Evolutionary conservation across 2,113 vertebrate genomes (phyloP).

Genomic region (Phalacrocorax aristotelis): DNA sequence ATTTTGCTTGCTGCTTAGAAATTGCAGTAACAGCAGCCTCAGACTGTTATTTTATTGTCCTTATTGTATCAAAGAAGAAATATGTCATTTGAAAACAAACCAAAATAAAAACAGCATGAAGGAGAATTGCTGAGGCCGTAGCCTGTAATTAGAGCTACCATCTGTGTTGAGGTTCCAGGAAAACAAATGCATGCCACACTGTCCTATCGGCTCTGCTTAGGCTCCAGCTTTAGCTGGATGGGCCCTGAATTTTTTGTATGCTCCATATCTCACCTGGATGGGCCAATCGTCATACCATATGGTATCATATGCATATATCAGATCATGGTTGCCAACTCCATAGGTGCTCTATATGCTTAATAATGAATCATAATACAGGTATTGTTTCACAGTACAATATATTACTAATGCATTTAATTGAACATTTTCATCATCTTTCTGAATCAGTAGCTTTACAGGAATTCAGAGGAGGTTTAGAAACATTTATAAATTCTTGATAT

Average conservation of each 20-base stretch:
- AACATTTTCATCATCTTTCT: background rate
- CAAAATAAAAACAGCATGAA: background rate
- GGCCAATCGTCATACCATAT: background rate
- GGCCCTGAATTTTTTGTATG: background rate
- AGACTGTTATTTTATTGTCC: background rate
- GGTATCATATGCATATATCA: background rate
- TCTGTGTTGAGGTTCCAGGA: background rate
- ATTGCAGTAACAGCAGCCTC: background rate
- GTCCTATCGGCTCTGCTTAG: background rate
- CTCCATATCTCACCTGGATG: background rate
- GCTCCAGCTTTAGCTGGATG: background rate
- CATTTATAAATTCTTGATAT: background rate
- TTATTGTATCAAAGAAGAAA: conserved; percentile 5
- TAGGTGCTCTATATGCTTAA: background rate
- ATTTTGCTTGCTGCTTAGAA: conserved; percentile 2
- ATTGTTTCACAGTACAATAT: background rate
- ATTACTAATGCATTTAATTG: background rate
- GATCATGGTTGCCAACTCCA: background rate
- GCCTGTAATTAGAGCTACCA: conserved; percentile 3
- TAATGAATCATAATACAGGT: background rate
- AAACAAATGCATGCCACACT: background rate
- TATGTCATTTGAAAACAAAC: background rate
- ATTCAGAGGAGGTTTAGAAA: background rate
- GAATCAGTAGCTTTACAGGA: background rate
- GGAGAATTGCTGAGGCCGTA: background rate